Base-by-base conservation (phyloP, 2,888 invertebrate genomes). In the Pammene aurita region DNA sequence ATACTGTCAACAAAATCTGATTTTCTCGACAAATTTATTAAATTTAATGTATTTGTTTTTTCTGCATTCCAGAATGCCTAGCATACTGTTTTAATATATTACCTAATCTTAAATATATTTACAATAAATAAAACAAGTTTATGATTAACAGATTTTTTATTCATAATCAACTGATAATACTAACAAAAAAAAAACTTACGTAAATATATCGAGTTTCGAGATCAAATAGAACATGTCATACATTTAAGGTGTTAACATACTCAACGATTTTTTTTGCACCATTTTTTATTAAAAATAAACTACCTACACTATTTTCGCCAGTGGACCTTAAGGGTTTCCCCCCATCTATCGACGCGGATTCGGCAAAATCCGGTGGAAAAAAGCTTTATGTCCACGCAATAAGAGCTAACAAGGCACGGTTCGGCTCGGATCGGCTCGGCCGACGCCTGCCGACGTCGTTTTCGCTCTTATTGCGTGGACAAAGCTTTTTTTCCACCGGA, bases 21-120 rank as follows among this genome's bases (percentile, higher is more conserved):
- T 16, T 16, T 16, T 48, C n/a, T n/a, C n/a, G n/a, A n/a, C n/a
- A n/a, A n/a, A n/a, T n/a, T n/a, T n/a, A n/a, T n/a, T n/a, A n/a
- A n/a, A n/a, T n/a, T n/a, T 2, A 34, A 60, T 35, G 11, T 18
- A 18, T 14, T 9, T 48, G 7, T 48, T 38, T 13, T 48, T 38
- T 61, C 61, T 61, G 48, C 61, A 61, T 61, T 61, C 61, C 61
- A 18, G n/a, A 61, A 50, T 50, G 58, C 58, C 16, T 61, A 13
- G 34, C 48, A 14, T 11, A 60, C n/a, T 61, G n/a, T 46, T 16
- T 61, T 60, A 7, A 60, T 35, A 38, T 61, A 61, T 61, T 61
- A n/a, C 50, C 2, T 50, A 61, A 50, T 35, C 14, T 60, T 48
- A 42, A 42, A 61, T 2, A 7, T 60, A 50, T 50, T 61, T 61